Evolutionary conservation across 1,140 invertebrate genomes (phyloP), one percentile per base, ranked within the genome.

Genomic region (Antheraea mylitta): DNA sequence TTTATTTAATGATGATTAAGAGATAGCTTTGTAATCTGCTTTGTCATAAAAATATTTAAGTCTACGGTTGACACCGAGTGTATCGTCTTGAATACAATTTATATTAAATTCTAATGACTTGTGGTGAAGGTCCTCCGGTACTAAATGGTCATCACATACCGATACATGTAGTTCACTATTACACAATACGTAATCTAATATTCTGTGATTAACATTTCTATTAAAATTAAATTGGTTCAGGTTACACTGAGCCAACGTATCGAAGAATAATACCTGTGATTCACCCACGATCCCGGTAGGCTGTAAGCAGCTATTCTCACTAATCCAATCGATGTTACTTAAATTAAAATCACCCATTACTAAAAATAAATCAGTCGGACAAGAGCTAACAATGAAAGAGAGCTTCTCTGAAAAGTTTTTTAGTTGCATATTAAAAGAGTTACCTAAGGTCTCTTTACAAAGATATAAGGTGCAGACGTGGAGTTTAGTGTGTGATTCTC

Each of bases 381-480:
- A 30, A 7, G 66, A 68, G 37, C 69, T 71, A 61, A 69, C 37
- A 36, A 72, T 72, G 8, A 18, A 30, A 36, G 61, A 70, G 13
- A 75, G 22, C 4, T 67, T 75, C 10, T 69, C 68, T 48, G 73
- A 11, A 37, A 69, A 71, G 22, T 69, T 69, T 13, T 48, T 13
- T 10, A 69, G 36, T n/a, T 73, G 67, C 6, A 42, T 36, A 18
- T 65, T 71, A 58, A 67, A 75, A 38, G 67, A 69, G 22, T 75
- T 62, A 11, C 74, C 68, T 6, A n/a, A 37, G 4, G 72, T 72
- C 58, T 72, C 70, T 6, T 19, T 67, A 65, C 73, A 72, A 3
- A 72, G 18, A 64, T 75, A 75, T 30, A 72, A 2, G 36, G 70
- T 72, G 65, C 73, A 75, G 6, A 75, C 13, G 36, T 75, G 67